Percentiles rank a stretch among this genome's conserved stretches.
phyloP scores from a whole-genome alignment of 2,797 vertebrate genomes.

The Caiman crocodilus region DNA sequence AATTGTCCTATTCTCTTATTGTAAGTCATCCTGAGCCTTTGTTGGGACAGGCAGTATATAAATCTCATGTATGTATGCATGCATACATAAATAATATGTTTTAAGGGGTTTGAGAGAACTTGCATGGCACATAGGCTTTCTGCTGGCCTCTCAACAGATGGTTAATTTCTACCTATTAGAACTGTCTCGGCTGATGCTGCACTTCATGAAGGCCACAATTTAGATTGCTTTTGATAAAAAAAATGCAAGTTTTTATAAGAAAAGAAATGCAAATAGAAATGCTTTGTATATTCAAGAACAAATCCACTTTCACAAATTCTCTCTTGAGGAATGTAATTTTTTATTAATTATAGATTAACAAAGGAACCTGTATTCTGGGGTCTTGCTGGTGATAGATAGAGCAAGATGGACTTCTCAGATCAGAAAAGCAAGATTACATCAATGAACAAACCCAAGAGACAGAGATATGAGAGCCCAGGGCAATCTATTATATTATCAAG shows the following conservation, averaged over 20 bases:
- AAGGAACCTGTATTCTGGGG: constrained; percentile 14
- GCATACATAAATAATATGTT: background rate
- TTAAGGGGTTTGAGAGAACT: background rate
- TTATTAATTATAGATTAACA: constrained; percentile 57
- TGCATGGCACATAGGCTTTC: background rate
- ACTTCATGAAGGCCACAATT: no score
- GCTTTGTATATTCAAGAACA: background rate
- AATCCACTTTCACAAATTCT: constrained; percentile 25
- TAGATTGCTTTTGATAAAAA: background rate
- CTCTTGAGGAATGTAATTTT: background rate
- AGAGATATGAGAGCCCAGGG: constrained; percentile 8
- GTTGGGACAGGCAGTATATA: no score
- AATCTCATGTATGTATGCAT: no score
- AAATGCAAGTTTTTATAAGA: background rate
- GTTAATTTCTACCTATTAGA: background rate
- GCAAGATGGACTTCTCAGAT: constrained; percentile 8
- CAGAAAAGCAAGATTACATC: constrained; percentile 41
- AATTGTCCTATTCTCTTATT: no score
- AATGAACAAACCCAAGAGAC: constrained; percentile 23
- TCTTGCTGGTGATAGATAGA: constrained; percentile 37
- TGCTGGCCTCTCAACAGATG: background rate
- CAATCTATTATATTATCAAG: background rate
- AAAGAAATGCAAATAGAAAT: constrained; percentile 11
- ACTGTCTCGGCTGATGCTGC: background rate
- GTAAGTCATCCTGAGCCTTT: no score